Conservation (phyloP, 2,888 invertebrate genomes). For the Keiferia lycopersicella region DNA sequence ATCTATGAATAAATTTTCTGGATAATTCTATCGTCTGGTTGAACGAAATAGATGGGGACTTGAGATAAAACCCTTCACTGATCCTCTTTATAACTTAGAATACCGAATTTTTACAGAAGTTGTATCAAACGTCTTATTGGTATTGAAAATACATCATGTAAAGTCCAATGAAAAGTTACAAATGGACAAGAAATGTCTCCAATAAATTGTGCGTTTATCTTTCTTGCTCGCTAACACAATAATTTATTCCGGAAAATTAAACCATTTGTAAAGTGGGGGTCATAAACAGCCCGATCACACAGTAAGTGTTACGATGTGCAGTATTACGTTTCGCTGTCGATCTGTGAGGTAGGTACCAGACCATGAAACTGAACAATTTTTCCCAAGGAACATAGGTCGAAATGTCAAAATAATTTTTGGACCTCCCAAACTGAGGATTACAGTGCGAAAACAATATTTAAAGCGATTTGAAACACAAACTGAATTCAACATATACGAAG, state of each 20-base stretch:
- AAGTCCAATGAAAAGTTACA: background rate
- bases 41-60: constrained; percentile 1
- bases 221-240: constrained; percentile 9
- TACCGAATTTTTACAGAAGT: background rate
- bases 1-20: background rate
- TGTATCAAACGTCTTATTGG: background rate
- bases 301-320: background rate
- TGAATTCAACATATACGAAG: no score
- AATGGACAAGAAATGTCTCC: background rate
- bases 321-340: no score
- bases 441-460: background rate
- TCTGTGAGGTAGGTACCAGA: no score
- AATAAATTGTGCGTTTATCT: background rate
- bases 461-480: background rate
- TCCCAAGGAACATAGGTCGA: no score
- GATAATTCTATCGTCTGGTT: constrained; percentile 4
- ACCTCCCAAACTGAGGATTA: no score
- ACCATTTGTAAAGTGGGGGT: constrained; percentile 1
- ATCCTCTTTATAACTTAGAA: background rate
- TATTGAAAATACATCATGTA: background rate
- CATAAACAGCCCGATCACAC: background rate
- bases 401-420: no score
- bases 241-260: background rate
- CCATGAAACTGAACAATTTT: no score
- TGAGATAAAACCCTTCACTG: constrained; percentile 6